Base-by-base conservation (phyloP, 2,113 vertebrate genomes). In the Bubalus kerabau region DNA sequence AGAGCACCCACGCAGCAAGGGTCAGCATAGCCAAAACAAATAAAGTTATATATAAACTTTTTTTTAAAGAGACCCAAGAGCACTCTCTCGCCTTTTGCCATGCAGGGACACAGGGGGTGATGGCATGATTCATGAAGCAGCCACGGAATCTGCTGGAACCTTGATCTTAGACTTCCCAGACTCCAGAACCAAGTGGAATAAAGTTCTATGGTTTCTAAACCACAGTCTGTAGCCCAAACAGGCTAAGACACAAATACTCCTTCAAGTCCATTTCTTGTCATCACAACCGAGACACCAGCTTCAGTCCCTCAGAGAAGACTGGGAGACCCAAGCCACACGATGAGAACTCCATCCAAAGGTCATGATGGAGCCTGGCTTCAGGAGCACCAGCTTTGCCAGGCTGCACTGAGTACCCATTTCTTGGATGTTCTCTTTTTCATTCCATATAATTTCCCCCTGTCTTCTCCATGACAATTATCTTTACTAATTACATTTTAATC, bases 401-500 rank as follows among this genome's bases (percentile, higher is more conserved):
- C 10, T 43, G 16, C 10, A 15, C 50, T 76, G 30, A 36, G 2
- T 17, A 54, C 16, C 8, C 1, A 19, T 43, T 46, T 93, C 56
- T 93, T 95, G 6, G 74, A 81, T 97, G 94, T 96, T 96, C 74
- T 95, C 57, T 95, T 23, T 95, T 50, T 90, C 84, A 10, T 95
- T n/a, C 46, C 48, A 8, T 14, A 36, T 64, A 32, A 94, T 94
- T 97, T 80, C 16, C 86, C 97, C 16, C 64, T 98, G 95, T 89
- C 71, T 96, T 98, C 97, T 96, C 80, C 95, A 91, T 64, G 46
- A 81, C 56, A 98, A 91, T 96, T 97, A 98, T 81, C 91, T 93
- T 78, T 91, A 97, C 81, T 74, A 94, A 97, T 78, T 92, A 67
- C 89, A 89, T 97, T 94, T 46, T 97, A 98, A 98, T 97, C 97